These are phyloP conservation scores for Ifrita kowaldi DNA, from an alignment of 2,113 vertebrate species.

Conservation along the genomic window DNA sequence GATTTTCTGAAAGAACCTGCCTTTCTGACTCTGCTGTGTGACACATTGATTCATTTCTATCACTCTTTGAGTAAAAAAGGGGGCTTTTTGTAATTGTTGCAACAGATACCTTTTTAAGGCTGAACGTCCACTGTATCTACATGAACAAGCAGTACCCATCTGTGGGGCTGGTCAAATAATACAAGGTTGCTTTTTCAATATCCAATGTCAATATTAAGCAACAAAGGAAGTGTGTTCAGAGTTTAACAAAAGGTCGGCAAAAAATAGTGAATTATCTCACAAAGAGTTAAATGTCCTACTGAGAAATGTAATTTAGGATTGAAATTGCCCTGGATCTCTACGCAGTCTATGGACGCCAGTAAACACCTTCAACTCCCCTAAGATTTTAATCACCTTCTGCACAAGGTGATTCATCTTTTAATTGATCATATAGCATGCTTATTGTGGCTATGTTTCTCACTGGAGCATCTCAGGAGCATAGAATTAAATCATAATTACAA, in stretches of 20 bases:
- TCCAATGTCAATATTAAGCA: background rate
- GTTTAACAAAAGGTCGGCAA: background rate
- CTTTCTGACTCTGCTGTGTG: background rate
- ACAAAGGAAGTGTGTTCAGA: background rate
- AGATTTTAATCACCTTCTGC: background rate
- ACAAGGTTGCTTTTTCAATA: background rate
- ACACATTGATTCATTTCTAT: background rate
- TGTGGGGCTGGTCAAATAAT: background rate
- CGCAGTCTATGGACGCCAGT: accelerated
- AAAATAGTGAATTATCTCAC: background rate
- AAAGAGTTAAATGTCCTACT: background rate
- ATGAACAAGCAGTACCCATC: background rate
- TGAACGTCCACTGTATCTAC: background rate
- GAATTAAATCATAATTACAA: background rate
- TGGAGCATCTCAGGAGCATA: background rate
- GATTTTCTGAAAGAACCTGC: background rate
- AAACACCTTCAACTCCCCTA: background rate
- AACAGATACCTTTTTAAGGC: background rate
- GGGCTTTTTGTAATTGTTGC: background rate
- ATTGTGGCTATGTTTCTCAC: background rate
- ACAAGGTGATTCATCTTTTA: background rate
- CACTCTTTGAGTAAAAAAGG: background rate
- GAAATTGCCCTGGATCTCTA: background rate
- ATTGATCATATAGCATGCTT: background rate
- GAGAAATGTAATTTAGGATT: background rate